Conservation (phyloP, 1,140 invertebrate species). For the Ostrea denselamellosa region DNA sequence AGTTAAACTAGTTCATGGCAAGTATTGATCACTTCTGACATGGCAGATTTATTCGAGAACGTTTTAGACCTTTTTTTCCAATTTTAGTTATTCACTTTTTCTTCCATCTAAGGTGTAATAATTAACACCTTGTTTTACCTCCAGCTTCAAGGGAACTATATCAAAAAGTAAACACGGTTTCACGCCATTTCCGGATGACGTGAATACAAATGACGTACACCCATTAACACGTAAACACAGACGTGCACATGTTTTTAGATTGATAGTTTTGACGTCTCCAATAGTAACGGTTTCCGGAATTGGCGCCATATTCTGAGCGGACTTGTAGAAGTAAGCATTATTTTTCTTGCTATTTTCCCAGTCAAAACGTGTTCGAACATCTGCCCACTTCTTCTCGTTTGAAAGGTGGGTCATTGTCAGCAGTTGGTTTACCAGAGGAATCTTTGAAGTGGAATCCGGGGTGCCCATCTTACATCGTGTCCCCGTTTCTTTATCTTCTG, state of each 20-base stretch:
- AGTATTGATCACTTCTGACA: too few species aligned
- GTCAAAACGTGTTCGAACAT: constrained; percentile 5
- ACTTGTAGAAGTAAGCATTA: constrained; percentile 30
- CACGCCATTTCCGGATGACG: not conserved
- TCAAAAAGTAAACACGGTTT: not conserved
- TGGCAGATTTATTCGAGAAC: too few species aligned
- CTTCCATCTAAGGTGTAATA: not conserved
- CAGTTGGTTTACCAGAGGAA: not conserved
- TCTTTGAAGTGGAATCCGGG: not conserved
- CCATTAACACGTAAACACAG: constrained; percentile 40
- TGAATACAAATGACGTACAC: constrained; percentile 43
- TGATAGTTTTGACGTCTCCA: constrained; percentile 17
- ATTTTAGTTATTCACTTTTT: not conserved
- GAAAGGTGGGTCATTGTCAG: constrained; percentile 28
- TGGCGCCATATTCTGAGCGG: not conserved
- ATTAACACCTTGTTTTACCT: not conserved
- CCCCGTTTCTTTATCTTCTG: not conserved
- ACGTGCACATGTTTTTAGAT: constrained; percentile 40
- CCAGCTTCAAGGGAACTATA: not conserved
- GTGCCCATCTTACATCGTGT: not conserved
- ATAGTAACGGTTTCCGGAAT: not conserved
- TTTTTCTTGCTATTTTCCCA: constrained; percentile 27
- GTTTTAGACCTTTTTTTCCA: too few species aligned
- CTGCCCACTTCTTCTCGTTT: constrained; percentile 41
- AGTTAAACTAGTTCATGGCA: too few species aligned